Percentiles rank a stretch among this genome's conserved stretches.
Evolutionary conservation across 2,113 vertebrate species (phyloP).

Genomic region (Chionis minor): DNA sequence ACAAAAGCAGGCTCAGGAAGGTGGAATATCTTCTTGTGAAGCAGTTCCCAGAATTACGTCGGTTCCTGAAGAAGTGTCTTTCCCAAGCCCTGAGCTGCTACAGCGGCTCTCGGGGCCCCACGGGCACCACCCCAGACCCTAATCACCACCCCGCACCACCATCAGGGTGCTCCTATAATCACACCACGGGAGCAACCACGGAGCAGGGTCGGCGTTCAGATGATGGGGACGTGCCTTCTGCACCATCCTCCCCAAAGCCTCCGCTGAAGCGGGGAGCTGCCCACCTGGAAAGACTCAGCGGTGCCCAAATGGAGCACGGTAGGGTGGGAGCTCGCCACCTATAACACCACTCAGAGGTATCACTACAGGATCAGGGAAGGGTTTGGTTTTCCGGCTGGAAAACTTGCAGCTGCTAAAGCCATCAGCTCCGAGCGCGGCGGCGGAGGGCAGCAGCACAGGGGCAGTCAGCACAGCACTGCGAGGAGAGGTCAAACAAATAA

Average conservation of each 20-base stretch:
- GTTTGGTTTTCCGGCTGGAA: neutral
- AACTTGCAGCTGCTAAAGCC: neutral
- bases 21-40: neutral
- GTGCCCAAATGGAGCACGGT: fast-evolving
- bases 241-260: fast-evolving
- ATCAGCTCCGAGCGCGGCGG: neutral
- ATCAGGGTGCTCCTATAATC: neutral
- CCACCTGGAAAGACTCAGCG: neutral
- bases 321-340: neutral
- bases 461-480: fast-evolving
- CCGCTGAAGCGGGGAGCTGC: neutral
- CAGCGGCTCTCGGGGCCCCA: neutral
- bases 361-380: neutral
- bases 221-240: neutral
- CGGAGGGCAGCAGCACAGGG: neutral
- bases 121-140: neutral
- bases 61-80: neutral
- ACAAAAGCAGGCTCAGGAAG: neutral
- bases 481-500: neutral
- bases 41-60: neutral
- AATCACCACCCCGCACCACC: neutral
- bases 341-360: neutral
- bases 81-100: neutral
- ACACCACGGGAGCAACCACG: neutral
- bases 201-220: neutral